These are phyloP conservation scores for Congeria kusceri DNA, from an alignment of 2,888 invertebrate species.

Conservation along the genomic window DNA sequence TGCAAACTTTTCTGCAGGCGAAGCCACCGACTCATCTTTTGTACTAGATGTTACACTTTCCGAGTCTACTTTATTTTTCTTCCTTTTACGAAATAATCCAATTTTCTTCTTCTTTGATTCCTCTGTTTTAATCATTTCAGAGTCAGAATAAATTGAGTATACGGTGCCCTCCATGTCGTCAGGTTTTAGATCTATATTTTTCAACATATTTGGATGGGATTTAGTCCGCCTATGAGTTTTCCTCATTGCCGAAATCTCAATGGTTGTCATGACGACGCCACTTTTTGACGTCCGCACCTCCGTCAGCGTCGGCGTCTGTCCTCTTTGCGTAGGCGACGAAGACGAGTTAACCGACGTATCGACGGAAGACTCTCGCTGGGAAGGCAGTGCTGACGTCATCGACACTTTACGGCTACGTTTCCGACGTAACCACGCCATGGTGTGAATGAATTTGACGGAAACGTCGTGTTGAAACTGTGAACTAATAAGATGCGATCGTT, in stretches of 20 bases:
- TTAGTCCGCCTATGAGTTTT: conserved; percentile 47
- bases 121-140: conserved; percentile 34
- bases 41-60: background rate
- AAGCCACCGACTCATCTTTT: too few relatives aligned
- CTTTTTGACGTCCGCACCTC: conserved; percentile 25
- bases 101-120: conserved; percentile 16
- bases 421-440: conserved; percentile 15
- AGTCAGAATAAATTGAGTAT: conserved; percentile 57
- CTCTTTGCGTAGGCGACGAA: background rate
- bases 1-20: too few relatives aligned
- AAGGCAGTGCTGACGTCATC: background rate
- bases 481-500: conserved; percentile 47
- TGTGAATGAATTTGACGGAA: conserved; percentile 43
- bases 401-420: conserved; percentile 1
- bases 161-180: conserved; percentile 45
- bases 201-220: conserved; percentile 51
- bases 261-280: conserved; percentile 32
- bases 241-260: conserved; percentile 39
- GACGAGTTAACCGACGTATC: background rate
- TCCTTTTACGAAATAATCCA: background rate
- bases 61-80: background rate
- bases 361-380: background rate
- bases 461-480: conserved; percentile 41
- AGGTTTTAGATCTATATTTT: conserved; percentile 27
- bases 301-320: conserved; percentile 7